A percentile compares a stretch with the other conserved stretches of the same genome.
These are phyloP conservation scores for Parnassius mnemosyne DNA, from an alignment of 2,888 invertebrate genomes.

Conservation along the genomic window DNA sequence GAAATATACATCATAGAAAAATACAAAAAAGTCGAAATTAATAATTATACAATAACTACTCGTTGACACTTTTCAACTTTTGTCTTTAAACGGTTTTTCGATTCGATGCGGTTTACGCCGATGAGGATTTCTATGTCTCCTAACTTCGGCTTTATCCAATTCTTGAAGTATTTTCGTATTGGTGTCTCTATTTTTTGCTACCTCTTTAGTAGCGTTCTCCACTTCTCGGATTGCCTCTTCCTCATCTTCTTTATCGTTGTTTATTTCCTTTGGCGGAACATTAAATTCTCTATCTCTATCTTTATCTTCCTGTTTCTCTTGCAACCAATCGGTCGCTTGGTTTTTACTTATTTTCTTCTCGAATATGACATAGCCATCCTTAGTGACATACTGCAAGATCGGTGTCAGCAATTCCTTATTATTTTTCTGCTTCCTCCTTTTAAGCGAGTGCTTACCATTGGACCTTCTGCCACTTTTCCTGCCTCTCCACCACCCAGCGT, in stretches of 20 bases:
- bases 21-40: too few relatives aligned
- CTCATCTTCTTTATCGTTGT: conserved; percentile 8
- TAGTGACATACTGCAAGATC: conserved; percentile 67
- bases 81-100: conserved; percentile 10
- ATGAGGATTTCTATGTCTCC: conserved; percentile 5
- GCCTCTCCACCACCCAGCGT: conserved; percentile 46
- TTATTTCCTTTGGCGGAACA: conserved; percentile 13
- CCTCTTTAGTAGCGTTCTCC: neutral
- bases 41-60: neutral
- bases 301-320: conserved; percentile 36
- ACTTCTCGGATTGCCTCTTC: conserved; percentile 1
- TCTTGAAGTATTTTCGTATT: neutral
- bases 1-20: too few relatives aligned
- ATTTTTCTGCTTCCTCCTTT: conserved; percentile 35
- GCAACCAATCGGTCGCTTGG: conserved; percentile 65
- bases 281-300: conserved; percentile 19
- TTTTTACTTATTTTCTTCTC: conserved; percentile 63
- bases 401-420: conserved; percentile 54
- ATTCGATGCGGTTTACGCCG: conserved; percentile 16
- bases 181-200: neutral
- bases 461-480: conserved; percentile 37
- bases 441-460: conserved; percentile 36
- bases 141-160: neutral
- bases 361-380: conserved; percentile 69
- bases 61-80: neutral